Conservation (phyloP, 2,797 vertebrate genomes). For the Tenualosa thibaudeaui region DNA sequence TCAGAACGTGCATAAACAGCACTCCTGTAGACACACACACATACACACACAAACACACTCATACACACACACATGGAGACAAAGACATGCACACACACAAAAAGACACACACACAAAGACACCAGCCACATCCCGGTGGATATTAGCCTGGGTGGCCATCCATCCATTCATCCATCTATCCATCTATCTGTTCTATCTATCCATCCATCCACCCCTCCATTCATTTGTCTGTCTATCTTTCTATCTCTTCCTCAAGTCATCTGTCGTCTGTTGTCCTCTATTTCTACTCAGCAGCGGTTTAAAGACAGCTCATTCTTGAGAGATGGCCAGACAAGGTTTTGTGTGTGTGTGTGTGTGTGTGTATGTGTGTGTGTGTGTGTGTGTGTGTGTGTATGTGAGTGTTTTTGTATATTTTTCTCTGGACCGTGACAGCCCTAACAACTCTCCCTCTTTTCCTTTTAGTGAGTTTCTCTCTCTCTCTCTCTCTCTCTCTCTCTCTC, state of each 20-base stretch:
- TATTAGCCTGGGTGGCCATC: conserved; percentile 38
- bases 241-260: conserved; percentile 16
- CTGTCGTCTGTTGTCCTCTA: conserved; percentile 23
- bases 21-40: conserved; percentile 16
- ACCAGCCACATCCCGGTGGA: conserved; percentile 27
- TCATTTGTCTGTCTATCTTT: neutral
- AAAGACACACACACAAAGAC: neutral
- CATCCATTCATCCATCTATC: conserved; percentile 40
- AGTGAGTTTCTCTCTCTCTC: too few relatives aligned
- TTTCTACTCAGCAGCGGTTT: conserved; percentile 33
- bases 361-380: conserved; percentile 30
- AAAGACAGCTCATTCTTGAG: conserved; percentile 27
- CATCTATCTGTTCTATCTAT: conserved; percentile 11
- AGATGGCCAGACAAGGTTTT: conserved; percentile 30
- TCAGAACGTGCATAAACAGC: conserved; percentile 41
- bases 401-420: neutral
- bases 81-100: too few relatives aligned
- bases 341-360: conserved; percentile 31
- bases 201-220: neutral
- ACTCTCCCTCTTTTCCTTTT: neutral
- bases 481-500: neutral
- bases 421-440: conserved; percentile 4
- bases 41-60: neutral
- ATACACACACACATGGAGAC: neutral
- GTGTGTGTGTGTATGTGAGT: neutral